Conservation (phyloP, 2,113 vertebrate genomes). For the Nanorana parkeri region DNA sequence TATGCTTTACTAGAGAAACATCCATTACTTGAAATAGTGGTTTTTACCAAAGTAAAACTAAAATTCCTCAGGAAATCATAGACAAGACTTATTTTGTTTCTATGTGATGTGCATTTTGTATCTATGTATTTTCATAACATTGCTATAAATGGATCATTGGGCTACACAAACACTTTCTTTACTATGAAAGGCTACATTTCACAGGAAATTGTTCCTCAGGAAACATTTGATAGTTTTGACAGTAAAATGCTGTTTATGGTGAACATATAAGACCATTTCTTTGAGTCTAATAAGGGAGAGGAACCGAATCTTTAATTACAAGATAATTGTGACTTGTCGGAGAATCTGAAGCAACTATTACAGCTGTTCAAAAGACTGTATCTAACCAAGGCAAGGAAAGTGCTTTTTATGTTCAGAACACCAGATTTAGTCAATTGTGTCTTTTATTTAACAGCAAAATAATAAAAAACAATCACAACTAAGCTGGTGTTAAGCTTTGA, state of each 20-base stretch:
- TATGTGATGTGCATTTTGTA: too few species aligned
- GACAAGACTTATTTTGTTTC: too few species aligned
- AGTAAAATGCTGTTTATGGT: constrained; percentile 59
- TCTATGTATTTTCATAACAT: too few species aligned
- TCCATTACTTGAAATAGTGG: too few species aligned
- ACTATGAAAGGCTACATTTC: constrained; percentile 58
- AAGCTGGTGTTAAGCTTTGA: not conserved
- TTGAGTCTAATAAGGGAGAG: constrained; percentile 80
- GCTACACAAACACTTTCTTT: too few species aligned
- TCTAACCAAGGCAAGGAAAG: constrained; percentile 68
- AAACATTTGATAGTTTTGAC: constrained; percentile 60
- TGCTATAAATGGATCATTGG: too few species aligned
- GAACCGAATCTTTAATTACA: constrained; percentile 75
- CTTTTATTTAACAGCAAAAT: constrained; percentile 44
- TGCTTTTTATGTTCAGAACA: constrained; percentile 38
- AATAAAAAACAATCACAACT: not conserved
- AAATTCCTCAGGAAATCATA: too few species aligned
- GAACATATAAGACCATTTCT: constrained; percentile 72
- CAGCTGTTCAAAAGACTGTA: constrained; percentile 68
- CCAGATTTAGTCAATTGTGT: constrained; percentile 16
- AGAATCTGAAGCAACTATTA: constrained; percentile 72
- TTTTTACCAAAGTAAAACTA: too few species aligned
- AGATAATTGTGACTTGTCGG: constrained; percentile 83
- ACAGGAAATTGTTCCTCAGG: constrained; percentile 64
- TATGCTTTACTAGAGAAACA: too few species aligned